Base-by-base conservation (phyloP, 2,888 invertebrate genomes). In the Salpingus planirostris region DNA sequence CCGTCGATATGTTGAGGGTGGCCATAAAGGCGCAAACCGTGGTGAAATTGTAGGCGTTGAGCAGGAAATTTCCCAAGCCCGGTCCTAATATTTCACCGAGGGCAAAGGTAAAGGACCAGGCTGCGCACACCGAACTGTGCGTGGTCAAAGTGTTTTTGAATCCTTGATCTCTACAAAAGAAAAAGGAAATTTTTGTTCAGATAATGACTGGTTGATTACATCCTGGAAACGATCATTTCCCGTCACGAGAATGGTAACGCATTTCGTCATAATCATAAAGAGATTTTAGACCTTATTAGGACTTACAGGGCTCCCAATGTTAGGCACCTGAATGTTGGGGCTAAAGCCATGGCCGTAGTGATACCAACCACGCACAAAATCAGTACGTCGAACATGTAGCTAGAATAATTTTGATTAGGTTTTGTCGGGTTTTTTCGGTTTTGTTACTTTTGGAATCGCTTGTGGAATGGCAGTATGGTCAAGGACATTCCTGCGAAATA, bases 301-400 rank as follows among this genome's bases (percentile, higher is more conserved):
- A 31, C 36, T 27, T 36, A 36, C 36, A 15, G 22, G 11, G 36
- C 36, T 28, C 18, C 31, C 7, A 27, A 4, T 13, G 36, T 36
- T 6, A 36, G 11, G 13, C 31, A 13, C 13, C 36, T 18, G 18
- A 30, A 36, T 7, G 31, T 36, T 11, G 36, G 36, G 7, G 28
- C 36, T 8, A 36, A 13, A 8, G 36, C 31, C 31, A 36, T 36
- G 3, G 36, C 25, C 24, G 31, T 27, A 6, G 27, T 13, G 8
- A 31, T 21, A 1, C 36, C 36, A 6, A 36, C 14, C 7, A 21
- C 10, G 13, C 31, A 27, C 21, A 36, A 14, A 27, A 12, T 24
- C n/a, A 31, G 10, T 13, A 36, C 10, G 14, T 31, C 31, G 11
- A 23, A 15, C 12, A 18, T 22, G 18, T 15, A 11, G 18, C 18